Evolutionary conservation across 2,797 vertebrate genomes (phyloP), one percentile per base, ranked within the genome.

Genomic region (Vipera ursinii): DNA sequence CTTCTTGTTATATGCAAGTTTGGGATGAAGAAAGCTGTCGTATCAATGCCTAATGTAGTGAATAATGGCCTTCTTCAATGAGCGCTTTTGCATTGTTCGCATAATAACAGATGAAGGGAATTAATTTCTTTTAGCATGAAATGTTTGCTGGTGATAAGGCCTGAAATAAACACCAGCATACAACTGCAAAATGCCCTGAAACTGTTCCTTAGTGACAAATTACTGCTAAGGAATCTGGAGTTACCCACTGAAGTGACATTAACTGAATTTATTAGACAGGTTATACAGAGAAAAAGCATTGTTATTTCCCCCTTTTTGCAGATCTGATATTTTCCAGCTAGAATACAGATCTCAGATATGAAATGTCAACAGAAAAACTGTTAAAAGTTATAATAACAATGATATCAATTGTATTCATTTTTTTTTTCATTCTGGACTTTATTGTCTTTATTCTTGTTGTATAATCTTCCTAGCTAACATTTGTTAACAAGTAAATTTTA

Each of bases 91-190:
- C 95, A 97, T 97, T 96, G 92, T 96, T 96, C 94, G 94, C 93
- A 90, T 93, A 96, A 96, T 97, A 95, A 97, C 96, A 97, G 95
- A 97, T 94, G 93, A 94, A 96, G 93, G 89, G 94, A 97, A 96
- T 97, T 97, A 96, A 96, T 97, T 97, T 95, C 93, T 96, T 93
- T 96, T 94, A 96, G 93, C 91, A 95, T 96, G 95, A 96, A 96
- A 96, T 94, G 94, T 95, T 95, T 92, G 92, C 93, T 95, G 94
- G 93, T 95, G 95, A 97, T 97, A 96, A 97, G 96, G n/a, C 91
- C 90, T 96, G 93, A 97, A 97, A 97, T 94, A 96, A 96, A 97
- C 91, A 95, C 89, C 92, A 93, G 92, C 95, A 95, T 91, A 57
- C 93, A 93, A 93, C 87, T 94, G 88, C 91, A 93, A 94, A 97